Conservation (phyloP, 2,797 vertebrate species). For the Myotis daubentonii region DNA sequence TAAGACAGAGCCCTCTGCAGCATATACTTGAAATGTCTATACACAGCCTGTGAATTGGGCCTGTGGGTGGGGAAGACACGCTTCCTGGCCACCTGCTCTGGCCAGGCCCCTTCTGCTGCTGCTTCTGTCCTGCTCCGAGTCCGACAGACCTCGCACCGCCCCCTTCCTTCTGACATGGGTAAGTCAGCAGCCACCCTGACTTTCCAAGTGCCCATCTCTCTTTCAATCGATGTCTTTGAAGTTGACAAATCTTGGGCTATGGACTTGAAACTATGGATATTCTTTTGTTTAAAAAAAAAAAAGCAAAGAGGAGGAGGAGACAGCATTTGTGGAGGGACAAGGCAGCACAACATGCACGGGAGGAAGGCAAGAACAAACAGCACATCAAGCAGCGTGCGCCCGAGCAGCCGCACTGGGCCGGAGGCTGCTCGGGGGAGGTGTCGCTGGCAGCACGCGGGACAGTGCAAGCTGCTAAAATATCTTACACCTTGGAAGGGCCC, state of each 20-base stretch:
- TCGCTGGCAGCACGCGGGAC: not conserved
- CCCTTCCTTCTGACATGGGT: not conserved
- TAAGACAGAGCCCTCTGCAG: not conserved
- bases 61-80: not conserved
- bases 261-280: not conserved
- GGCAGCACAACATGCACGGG: conserved; percentile 24
- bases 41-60: not conserved
- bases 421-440: not conserved
- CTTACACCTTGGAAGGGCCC: conserved; percentile 48
- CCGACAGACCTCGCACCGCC: not conserved
- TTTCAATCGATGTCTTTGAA: not conserved
- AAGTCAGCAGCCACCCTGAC: not conserved
- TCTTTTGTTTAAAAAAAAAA: not conserved
- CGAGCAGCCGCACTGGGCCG: not conserved
- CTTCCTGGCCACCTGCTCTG: not conserved
- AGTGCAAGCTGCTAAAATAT: conserved; percentile 78
- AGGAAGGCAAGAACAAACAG: not conserved
- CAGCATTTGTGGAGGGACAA: not conserved
- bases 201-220: not conserved
- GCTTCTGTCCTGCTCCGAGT: not conserved
- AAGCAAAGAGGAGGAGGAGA: not conserved
- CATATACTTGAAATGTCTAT: not conserved
- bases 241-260: not conserved
- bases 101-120: not conserved
- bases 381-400: conserved; percentile 49